These are phyloP conservation scores for Catalaphyllia jardinei DNA, from an alignment of 64 coral and sea anemone genomes.

Conservation along the genomic window DNA sequence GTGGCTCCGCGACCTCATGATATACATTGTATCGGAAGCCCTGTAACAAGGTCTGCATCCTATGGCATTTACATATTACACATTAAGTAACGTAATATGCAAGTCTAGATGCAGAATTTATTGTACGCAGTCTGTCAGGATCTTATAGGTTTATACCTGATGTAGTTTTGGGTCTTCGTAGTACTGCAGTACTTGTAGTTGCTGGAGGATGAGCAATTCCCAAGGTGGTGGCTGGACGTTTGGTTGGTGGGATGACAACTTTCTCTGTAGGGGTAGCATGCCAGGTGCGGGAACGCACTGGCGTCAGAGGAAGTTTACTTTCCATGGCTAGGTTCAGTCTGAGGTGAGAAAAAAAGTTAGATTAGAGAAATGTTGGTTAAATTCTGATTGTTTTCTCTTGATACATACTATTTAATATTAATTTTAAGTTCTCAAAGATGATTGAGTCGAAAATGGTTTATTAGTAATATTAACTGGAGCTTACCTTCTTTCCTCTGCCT, in stretches of 20 bases:
- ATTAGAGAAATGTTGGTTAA: too few species aligned
- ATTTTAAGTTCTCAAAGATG: neutral
- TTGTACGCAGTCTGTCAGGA: too few species aligned
- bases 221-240: slow-evolving; percentile 77
- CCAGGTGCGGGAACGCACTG: slow-evolving; percentile 75
- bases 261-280: slow-evolving; percentile 48
- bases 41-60: too few species aligned
- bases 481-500: slow-evolving; percentile 84
- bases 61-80: too few species aligned
- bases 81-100: too few species aligned
- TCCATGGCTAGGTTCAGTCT: slow-evolving; percentile 82
- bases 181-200: slow-evolving; percentile 26
- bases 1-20: too few species aligned
- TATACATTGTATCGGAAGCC: too few species aligned
- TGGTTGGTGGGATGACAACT: slow-evolving; percentile 12
- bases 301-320: slow-evolving; percentile 61
- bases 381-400: too few species aligned
- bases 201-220: slow-evolving; percentile 53
- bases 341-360: neutral
- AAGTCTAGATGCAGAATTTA: too few species aligned
- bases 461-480: neutral
- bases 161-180: slow-evolving; percentile 83
- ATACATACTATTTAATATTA: too few species aligned
- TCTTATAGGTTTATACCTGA: slow-evolving; percentile 28
- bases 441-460: neutral